Percentiles rank a stretch among this genome's conserved stretches.
Conservation (phyloP, 1,140 invertebrate species). For the Macrocentrus cingulum region DNA sequence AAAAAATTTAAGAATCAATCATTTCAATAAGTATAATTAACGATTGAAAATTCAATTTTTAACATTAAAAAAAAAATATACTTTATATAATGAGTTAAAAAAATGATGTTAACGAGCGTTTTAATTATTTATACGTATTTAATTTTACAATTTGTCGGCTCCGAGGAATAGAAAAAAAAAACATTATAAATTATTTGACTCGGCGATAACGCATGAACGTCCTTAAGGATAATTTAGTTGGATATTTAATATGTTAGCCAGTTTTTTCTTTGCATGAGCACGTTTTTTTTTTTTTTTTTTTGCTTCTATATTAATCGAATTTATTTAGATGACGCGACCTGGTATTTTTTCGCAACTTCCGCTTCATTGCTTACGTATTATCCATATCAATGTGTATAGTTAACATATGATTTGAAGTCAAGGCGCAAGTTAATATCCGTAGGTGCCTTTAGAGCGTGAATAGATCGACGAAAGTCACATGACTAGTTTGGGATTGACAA, state of each 20-base stretch:
- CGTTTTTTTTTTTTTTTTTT: background rate
- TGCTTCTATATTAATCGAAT: constrained; percentile 8
- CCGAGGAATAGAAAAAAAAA: no score
- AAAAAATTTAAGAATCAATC: no score
- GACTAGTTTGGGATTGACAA: background rate
- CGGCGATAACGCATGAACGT: no score
- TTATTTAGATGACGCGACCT: background rate
- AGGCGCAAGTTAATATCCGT: background rate
- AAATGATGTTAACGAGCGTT: no score
- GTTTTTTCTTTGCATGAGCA: constrained; percentile 22
- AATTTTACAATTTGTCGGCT: no score
- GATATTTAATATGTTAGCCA: no score
- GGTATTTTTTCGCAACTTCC: constrained; percentile 3
- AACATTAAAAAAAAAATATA: no score
- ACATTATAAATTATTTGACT: no score
- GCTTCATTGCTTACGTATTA: constrained; percentile 4
- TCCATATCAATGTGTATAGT: background rate
- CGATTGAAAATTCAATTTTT: no score
- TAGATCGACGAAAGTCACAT: background rate
- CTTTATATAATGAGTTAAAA: no score
- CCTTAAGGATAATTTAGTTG: background rate
- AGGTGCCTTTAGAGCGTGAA: background rate
- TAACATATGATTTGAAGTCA: constrained; percentile 7
- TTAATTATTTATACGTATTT: no score
- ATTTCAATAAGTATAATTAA: no score